Evolutionary conservation across 2,113 vertebrate genomes (phyloP).

Genomic region (Spheniscus mendiculus): DNA sequence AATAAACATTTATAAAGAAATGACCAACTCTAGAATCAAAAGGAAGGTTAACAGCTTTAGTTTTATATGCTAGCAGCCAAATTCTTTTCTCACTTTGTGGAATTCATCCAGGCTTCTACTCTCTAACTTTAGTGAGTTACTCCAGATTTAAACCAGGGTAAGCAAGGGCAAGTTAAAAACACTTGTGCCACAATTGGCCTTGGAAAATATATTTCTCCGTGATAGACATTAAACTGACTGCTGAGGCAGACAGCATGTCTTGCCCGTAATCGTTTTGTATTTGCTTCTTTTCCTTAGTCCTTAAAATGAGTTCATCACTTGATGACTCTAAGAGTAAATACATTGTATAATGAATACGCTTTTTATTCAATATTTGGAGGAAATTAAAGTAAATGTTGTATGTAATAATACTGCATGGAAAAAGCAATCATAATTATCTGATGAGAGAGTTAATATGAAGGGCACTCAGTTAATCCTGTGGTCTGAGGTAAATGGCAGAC

Average conservation of each 20-base stretch:
- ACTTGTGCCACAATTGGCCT: constrained; percentile 28
- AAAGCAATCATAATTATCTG: constrained; percentile 28
- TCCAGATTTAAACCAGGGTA: constrained; percentile 57
- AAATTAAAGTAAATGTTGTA: constrained; percentile 27
- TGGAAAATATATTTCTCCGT: constrained; percentile 51
- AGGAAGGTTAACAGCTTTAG: constrained; percentile 19
- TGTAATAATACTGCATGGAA: constrained; percentile 24
- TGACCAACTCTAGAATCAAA: constrained; percentile 2
- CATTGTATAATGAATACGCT: constrained; percentile 32
- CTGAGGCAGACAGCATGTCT: constrained; percentile 39
- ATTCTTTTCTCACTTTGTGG: background rate
- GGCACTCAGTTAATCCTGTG: constrained; percentile 16
- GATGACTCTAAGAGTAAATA: constrained; percentile 45
- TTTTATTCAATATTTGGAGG: constrained; percentile 25
- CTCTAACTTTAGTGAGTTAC: constrained; percentile 37
- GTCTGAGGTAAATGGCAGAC: constrained; percentile 40
- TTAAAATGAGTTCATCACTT: constrained; percentile 61
- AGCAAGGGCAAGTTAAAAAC: constrained; percentile 63
- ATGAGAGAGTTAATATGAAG: constrained; percentile 23
- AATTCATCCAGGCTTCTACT: constrained; percentile 38
- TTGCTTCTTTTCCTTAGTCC: constrained; percentile 40
- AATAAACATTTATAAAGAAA: constrained; percentile 22
- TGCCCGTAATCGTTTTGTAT: constrained; percentile 47
- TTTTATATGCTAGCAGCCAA: background rate
- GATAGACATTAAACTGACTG: constrained; percentile 19